phyloP scores from a whole-genome alignment of 2,797 vertebrate genomes.

The Mormyrus proboscirostris region DNA sequence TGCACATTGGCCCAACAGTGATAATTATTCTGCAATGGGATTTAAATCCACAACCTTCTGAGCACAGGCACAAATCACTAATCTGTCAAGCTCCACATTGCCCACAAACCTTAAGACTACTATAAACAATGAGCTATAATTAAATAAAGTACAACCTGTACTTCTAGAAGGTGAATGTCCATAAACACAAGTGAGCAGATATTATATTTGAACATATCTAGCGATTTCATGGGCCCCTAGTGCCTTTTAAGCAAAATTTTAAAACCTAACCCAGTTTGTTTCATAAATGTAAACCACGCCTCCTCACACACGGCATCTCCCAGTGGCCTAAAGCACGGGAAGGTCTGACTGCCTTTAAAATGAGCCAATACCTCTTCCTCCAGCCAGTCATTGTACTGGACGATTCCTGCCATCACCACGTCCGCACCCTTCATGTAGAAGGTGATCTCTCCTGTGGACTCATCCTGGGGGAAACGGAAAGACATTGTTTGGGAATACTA shows the following conservation, averaged over 20 bases:
- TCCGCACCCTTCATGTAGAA: constrained; percentile 98
- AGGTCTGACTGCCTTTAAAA: not conserved
- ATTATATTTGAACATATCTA: not conserved
- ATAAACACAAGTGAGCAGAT: not conserved
- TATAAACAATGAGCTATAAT: not conserved
- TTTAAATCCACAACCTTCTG: not conserved
- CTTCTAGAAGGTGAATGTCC: not conserved
- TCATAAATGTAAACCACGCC: not conserved
- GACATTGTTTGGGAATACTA: not conserved
- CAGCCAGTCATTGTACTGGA: constrained; percentile 97
- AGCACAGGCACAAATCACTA: not conserved
- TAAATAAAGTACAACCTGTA: not conserved
- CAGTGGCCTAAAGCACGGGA: not conserved
- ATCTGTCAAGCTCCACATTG: not conserved
- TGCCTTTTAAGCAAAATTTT: not conserved
- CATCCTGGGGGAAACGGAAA: constrained; percentile 65
- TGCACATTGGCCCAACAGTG: not conserved
- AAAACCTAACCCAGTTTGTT: not conserved
- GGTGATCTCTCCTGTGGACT: constrained; percentile 88
- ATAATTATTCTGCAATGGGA: not conserved
- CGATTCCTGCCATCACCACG: constrained; percentile 91
- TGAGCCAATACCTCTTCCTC: constrained; percentile 81
- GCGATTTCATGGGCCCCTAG: not conserved
- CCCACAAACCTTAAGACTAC: not conserved
- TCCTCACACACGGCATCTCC: not conserved